Evolutionary conservation across 2,113 vertebrate genomes (phyloP).

Genomic region (Eidolon helvum): DNA sequence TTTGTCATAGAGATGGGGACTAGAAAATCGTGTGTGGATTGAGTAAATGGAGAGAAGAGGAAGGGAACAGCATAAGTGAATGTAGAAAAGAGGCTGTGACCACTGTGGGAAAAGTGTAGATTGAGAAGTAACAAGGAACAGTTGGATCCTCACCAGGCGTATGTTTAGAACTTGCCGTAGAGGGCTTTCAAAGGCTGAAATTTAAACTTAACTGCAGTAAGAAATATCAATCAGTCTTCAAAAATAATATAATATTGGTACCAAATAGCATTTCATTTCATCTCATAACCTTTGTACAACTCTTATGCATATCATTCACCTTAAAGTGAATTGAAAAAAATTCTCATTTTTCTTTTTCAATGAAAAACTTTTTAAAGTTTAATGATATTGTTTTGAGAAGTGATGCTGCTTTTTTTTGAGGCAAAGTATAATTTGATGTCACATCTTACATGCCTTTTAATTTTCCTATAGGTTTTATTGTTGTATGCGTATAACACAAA

Average conservation of each 20-base stretch:
- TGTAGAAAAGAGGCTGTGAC: neutral
- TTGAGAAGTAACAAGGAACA: neutral
- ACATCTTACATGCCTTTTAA: neutral
- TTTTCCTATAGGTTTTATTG: constrained; percentile 73
- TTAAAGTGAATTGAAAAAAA: neutral
- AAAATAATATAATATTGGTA: neutral
- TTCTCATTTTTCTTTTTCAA: neutral
- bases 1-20: neutral
- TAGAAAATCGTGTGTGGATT: neutral
- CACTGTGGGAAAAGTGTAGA: neutral
- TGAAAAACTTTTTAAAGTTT: neutral
- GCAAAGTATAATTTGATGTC: neutral
- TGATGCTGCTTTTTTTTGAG: neutral
- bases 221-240: neutral
- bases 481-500: constrained; percentile 75
- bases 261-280: neutral
- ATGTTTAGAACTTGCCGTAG: neutral
- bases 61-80: neutral
- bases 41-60: neutral
- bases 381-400: neutral
- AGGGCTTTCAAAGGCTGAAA: neutral
- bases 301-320: neutral
- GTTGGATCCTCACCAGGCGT: neutral
- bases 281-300: neutral
- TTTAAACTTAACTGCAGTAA: neutral